Evolutionary conservation across 1,140 invertebrate species (phyloP), one percentile per base, ranked within the genome.

Genomic region (Euwallacea similis): DNA sequence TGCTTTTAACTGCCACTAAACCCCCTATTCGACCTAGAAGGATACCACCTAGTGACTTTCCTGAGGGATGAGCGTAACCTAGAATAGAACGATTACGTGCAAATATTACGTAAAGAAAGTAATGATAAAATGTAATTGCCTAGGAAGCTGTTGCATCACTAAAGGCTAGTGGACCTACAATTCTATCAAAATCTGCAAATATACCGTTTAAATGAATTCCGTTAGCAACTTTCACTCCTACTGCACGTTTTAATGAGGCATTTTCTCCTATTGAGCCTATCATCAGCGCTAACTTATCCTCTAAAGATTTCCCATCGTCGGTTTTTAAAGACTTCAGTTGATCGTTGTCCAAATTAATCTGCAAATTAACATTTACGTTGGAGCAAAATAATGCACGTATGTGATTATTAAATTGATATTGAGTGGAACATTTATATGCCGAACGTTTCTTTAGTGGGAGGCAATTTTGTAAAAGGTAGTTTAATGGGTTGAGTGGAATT

Each of bases 211-310:
- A 81, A 2, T 88, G 77, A 53, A 90, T 82, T 63, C 86, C 84
- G 21, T 79, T 73, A 71, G 86, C 83, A 0, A 87, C 86, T 79
- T 87, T 90, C 76, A 92, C 86, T 77, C 88, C 91, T 2, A 93
- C 82, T 0, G 92, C 95, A 62, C 95, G 84, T 55, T 88, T 85
- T 16, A 95, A 80, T n/a, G 85, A 81, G 53, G 96, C 91, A 82
- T 98, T 98, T 84, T 98, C 96, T 11, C 95, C 95, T 7, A 98
- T 83, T 58, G 83, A 87, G 2, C 95, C 94, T 77, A 98, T 94
- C 10, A 90, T 85, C 55, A 96, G 80, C 0, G 93, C 95, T 54
- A 93, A 83, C 74, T 91, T 84, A 84, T 98, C 95, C 1, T 86
- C 87, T 13, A 98, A 78, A 2, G 85, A 86, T 79, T 91, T 91